Conservation (phyloP, 1,140 invertebrate genomes). For the Atta colombica region DNA sequence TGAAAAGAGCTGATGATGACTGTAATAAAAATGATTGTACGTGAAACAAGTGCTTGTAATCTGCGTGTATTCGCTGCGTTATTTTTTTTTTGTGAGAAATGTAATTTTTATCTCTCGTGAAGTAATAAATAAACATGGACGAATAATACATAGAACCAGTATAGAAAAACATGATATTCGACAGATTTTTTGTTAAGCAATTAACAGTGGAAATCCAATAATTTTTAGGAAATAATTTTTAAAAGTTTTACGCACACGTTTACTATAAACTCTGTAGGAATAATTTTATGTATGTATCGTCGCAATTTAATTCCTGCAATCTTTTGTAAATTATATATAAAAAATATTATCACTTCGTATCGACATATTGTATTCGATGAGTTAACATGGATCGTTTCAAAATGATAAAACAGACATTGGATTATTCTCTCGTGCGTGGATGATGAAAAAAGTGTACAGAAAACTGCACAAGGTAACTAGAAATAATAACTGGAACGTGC, state of each 20-base stretch:
- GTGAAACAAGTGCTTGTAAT: constrained; percentile 26
- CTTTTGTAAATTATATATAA: constrained; percentile 24
- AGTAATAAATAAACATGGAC: constrained; percentile 9
- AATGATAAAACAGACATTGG: constrained; percentile 39
- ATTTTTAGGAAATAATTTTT: constrained; percentile 28
- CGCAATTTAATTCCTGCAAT: constrained; percentile 13
- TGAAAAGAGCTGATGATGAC: not conserved
- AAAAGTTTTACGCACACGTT: not conserved
- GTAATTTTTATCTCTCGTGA: not conserved
- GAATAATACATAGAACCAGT: not conserved
- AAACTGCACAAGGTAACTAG: constrained; percentile 7
- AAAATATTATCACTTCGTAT: not conserved
- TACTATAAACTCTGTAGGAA: not conserved
- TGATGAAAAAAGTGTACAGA: not conserved
- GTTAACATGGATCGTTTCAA: not conserved
- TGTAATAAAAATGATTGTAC: constrained; percentile 12
- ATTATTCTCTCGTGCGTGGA: constrained; percentile 10
- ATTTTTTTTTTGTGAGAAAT: not conserved
- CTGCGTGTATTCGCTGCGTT: not conserved
- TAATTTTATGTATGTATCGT: not conserved
- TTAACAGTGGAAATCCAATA: constrained; percentile 47
- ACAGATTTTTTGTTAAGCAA: constrained; percentile 44
- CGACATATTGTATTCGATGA: not conserved
- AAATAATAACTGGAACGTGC: constrained; percentile 30
- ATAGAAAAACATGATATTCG: constrained; percentile 10